A percentile compares a stretch with the other conserved stretches of the same genome.
Evolutionary conservation across 2,888 invertebrate species (phyloP).

Genomic region (Noctua janthe): DNA sequence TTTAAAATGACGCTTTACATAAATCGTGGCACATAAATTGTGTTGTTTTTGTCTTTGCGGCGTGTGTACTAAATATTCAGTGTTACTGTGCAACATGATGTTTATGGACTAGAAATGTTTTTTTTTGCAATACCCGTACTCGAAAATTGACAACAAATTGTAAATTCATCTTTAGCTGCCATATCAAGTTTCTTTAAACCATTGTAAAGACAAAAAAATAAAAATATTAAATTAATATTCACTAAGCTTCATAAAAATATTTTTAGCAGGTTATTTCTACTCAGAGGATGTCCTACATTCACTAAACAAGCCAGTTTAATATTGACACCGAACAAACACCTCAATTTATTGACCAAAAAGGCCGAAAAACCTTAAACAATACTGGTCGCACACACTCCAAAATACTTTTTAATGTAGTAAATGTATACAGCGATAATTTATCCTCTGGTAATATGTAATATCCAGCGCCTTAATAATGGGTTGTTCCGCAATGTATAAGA

Average conservation of each 20-base stretch:
- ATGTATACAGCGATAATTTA: conserved; percentile 59
- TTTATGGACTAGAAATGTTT: conserved; percentile 41
- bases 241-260: not conserved
- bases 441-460: conserved; percentile 62
- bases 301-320: conserved; percentile 29
- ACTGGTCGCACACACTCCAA: conserved; percentile 36
- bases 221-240: conserved; percentile 23
- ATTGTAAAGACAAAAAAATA: conserved; percentile 18
- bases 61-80: conserved; percentile 57
- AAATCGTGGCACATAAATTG: conserved; percentile 62
- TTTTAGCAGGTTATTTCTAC: conserved; percentile 21
- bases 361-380: conserved; percentile 32
- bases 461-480: conserved; percentile 66
- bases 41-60: conserved; percentile 35
- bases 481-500: conserved; percentile 55
- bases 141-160: conserved; percentile 19
- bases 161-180: conserved; percentile 19
- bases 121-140: not conserved
- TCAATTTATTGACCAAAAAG: conserved; percentile 41
- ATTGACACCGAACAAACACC: conserved; percentile 26
- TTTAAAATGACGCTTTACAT: conserved; percentile 60
- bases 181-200: conserved; percentile 21
- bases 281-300: not conserved
- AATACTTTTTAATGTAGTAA: conserved; percentile 39
- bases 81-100: conserved; percentile 21